Conservation (phyloP, 2,888 invertebrate genomes). For the Sipha maydis region DNA sequence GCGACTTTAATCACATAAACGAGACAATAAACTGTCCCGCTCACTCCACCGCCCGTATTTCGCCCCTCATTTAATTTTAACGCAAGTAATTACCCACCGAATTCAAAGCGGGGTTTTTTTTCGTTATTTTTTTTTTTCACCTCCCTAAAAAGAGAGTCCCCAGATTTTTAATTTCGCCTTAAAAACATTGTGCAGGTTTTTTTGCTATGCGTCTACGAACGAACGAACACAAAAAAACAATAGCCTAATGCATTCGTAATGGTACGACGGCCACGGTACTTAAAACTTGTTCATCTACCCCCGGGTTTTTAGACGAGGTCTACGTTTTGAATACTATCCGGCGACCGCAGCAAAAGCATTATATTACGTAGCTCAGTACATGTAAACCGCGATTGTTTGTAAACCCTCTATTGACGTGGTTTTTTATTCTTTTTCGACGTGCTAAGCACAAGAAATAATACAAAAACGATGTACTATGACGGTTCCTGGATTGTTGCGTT, state of each 20-base stretch:
- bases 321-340: not conserved
- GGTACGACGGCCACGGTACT: conserved; percentile 4
- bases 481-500: too few species aligned
- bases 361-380: not conserved
- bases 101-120: conserved; percentile 34
- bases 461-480: too few species aligned
- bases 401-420: not conserved
- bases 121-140: too few species aligned
- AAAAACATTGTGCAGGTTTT: conserved; percentile 18
- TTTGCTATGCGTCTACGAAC: not conserved
- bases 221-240: conserved; percentile 20
- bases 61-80: not conserved
- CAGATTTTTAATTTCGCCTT: conserved; percentile 43
- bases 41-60: not conserved
- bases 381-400: not conserved
- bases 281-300: conserved; percentile 5
- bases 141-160: not conserved
- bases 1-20: conserved; percentile 33
- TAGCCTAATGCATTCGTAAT: conserved; percentile 44
- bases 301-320: not conserved
- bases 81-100: conserved; percentile 46
- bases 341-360: not conserved
- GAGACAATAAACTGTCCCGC: conserved; percentile 43
- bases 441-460: not conserved
- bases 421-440: not conserved